Evolutionary conservation across 1,140 invertebrate genomes (phyloP), one percentile per base, ranked within the genome.

Genomic region (Heliconius nattereri): DNA sequence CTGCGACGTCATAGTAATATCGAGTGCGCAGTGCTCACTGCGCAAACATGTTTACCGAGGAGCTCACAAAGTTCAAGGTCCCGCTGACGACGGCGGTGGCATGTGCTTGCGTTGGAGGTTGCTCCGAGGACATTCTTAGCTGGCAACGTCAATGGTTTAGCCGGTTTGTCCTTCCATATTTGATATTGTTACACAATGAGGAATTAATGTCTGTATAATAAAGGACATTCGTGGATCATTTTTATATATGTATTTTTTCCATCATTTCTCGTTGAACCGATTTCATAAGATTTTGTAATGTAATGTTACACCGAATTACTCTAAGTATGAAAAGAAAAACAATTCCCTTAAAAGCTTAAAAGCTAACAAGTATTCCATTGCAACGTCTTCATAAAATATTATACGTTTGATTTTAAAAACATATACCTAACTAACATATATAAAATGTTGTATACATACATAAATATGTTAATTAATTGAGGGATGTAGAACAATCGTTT

Each of bases 1-100:
- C 37, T 79, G 80, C 85, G 84, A 92, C 91, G 90, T 93, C 89
- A 93, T 79, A 88, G 78, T 78, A 85, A 85, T 88, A 87, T 87
- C 80, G 89, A 92, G 85, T 94, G 92, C 91, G 91, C 90, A 93
- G 87, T 89, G 88, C 79, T 81, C 81, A 87, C 87, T 86, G 87
- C 90, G 89, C 88, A 94, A 94, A 94, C 91, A 94, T 93, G 92
- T 94, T 94, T 94, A 91, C 91, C 83, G 85, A 80, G 87, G 85
- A 81, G 85, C 85, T 87, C 90, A 83, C 88, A 94, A 94, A 92
- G 92, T 94, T 94, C 91, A 94, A 94, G 92, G 92, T 86, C 85
- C 88, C 77, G 80, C 85, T 85, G 87, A 85, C 86, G 86, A 89
- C 86, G 81, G 87, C 84, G 87, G 87, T 78, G 83, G 86, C 89